Evolutionary conservation across 2,888 invertebrate genomes (phyloP).

Genomic region (Empis stercorea): DNA sequence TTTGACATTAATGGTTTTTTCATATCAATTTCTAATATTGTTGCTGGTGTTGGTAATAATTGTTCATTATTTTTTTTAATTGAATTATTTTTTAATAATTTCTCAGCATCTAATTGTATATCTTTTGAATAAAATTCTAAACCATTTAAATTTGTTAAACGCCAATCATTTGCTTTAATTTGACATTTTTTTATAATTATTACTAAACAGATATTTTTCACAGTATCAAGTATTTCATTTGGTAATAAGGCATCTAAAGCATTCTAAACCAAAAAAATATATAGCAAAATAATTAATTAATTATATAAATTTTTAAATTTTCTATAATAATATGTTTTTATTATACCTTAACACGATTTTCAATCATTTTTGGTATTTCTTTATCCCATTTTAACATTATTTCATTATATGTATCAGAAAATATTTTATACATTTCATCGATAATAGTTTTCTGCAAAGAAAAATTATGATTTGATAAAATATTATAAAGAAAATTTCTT

Average conservation of each 20-base stretch:
- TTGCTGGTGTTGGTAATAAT: constrained; percentile 9
- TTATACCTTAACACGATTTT: constrained; percentile 21
- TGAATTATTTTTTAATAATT: constrained; percentile 13
- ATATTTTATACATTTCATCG: constrained; percentile 16
- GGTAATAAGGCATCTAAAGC: constrained; percentile 40
- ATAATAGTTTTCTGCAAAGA: constrained; percentile 6
- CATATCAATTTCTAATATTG: constrained; percentile 16
- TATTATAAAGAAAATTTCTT: no score
- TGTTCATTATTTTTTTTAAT: no score
- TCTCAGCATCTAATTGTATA: constrained; percentile 23
- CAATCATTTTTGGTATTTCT: constrained; percentile 21
- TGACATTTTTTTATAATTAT: constrained; percentile 39
- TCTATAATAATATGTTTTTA: constrained; percentile 7
- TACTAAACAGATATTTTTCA: constrained; percentile 39
- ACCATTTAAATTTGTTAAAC: constrained; percentile 36
- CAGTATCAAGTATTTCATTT: constrained; percentile 37
- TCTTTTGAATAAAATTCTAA: constrained; percentile 30
- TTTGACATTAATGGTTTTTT: constrained; percentile 20
- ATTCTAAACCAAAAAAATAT: constrained; percentile 17
- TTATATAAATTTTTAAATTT: constrained; percentile 10
- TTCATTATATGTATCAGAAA: constrained; percentile 17
- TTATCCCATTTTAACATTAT: constrained; percentile 23
- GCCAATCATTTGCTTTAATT: constrained; percentile 44
- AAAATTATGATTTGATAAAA: no score
- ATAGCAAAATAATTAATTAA: constrained; percentile 2